Base-by-base conservation (phyloP, 2,888 invertebrate species). In the Sympetrum striolatum region DNA sequence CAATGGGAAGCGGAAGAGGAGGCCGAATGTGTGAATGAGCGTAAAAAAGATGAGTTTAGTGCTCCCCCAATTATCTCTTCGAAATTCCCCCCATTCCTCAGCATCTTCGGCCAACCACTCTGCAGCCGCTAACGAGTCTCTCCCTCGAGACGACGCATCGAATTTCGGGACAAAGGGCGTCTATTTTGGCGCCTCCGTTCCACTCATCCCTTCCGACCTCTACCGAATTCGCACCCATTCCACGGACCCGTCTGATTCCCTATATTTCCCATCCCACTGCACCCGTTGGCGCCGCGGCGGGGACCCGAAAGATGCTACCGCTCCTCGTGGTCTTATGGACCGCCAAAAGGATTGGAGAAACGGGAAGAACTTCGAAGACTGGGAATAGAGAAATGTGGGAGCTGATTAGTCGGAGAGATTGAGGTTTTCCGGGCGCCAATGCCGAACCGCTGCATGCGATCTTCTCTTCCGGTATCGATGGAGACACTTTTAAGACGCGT, bases 141-240 rank as follows among this genome's bases (percentile, higher is more conserved):
- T 82, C 58, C 53, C 35, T 58, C 44, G 0, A 10, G 81, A 48
- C 48, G 82, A 53, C 82, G 82, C 53, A 53, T 82, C 82, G 35
- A 53, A 53, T 58, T 58, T 58, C 82, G 53, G 53, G 82, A 58
- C 82, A 31, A 82, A 58, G 82, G 82, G 82, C 58, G 82, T 82
- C 82, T 82, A 82, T 82, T 82, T 82, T 82, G 82, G 82, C 82
- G 82, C 82, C 82, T 58, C 18, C 58, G 18, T 48, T 81, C 22
- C n/a, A 81, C 39, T 8, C 39, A 39, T 39, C 80, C 80, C 12
- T 44, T 44, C 44, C 44, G 6, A 44, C 4, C 4, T 44, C 44
- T 37, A 35, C 35, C 80, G 8, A 35, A 22, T 25, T n/a, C 39
- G 39, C 39, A 18, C 81, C 80, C 39, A 3, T 80, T 39, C 80